Evolutionary conservation across 2,113 vertebrate species (phyloP).

Genomic region (Prietella phreatophila): DNA sequence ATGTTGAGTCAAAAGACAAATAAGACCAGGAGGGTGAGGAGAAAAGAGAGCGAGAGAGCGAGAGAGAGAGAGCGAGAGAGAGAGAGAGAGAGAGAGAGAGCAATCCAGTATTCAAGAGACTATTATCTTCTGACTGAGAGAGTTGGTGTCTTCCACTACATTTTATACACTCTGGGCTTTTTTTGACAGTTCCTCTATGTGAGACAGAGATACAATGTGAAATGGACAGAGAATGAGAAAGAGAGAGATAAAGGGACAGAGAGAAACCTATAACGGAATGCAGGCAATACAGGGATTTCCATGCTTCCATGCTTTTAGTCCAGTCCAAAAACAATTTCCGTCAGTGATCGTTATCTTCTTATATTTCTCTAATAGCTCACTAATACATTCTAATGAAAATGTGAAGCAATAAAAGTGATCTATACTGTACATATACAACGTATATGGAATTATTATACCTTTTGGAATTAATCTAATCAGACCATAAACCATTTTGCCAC

Average conservation of each 20-base stretch:
- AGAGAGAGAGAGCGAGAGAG: neutral
- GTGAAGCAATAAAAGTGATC: no score
- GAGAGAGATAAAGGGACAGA: neutral
- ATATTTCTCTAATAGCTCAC: neutral
- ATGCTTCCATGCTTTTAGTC: neutral
- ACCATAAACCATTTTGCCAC: no score
- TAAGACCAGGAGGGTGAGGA: neutral
- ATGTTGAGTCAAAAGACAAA: neutral
- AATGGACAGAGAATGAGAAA: neutral
- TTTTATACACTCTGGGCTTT: slow-evolving; percentile 49
- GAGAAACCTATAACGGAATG: neutral
- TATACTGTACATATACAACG: no score
- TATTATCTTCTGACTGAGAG: slow-evolving; percentile 62
- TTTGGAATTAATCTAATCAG: no score
- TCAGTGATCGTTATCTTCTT: neutral
- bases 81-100: neutral
- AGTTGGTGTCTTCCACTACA: slow-evolving; percentile 57
- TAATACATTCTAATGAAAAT: neutral
- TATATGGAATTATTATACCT: no score
- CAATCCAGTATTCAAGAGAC: slow-evolving; percentile 54
- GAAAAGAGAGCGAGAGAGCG: slow-evolving; percentile 16
- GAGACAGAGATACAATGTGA: slow-evolving; percentile 9
- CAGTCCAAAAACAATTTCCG: neutral
- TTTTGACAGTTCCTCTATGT: slow-evolving; percentile 42
- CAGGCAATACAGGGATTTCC: neutral